Base-by-base conservation (phyloP, 2,797 vertebrate species). In the Lutjanus argentimaculatus region DNA sequence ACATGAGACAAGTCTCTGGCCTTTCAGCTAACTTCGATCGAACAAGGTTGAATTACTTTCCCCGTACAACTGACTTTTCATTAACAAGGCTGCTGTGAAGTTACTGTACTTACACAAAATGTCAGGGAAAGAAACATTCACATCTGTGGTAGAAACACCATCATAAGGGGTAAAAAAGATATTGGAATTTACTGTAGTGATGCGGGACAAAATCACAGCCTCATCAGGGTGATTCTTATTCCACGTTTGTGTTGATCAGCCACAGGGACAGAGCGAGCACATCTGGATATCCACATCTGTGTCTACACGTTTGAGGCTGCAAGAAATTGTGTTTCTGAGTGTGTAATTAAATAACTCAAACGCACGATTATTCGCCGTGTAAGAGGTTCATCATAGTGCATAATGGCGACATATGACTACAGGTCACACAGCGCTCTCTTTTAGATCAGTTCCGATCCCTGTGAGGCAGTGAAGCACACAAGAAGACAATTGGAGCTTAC, bases 341-440 rank as follows among this genome's bases (percentile, higher is more conserved):
- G 82, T 75, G 80, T 77, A 74, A 89, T 90, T 77, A 90, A 89
- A 90, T 61, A 64, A 57, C 87, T 82, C 58, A 80, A 85, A 90
- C 75, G 70, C 75, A 67, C n/a, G 58, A 80, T 74, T 75, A 67
- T 75, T 79, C 79, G 55, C 69, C 43, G 78, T 56, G 65, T 66
- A 78, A 85, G 58, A 57, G 70, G 87, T 69, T 85, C 65, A 84
- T 77, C 53, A 58, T 59, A n/a, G 75, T 67, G 51, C 56, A 75
- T 72, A 76, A 76, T 57, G 67, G 48, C n/a, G 43, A 84, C 80
- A 87, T 80, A 86, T 85, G 80, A 85, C 76, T 82, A 66, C 15
- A 62, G 84, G 84, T 86, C 86, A 92, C 48, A 22, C 69, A 72
- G 72, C 7, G 6, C 64, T 79, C 80, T 67, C 77, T 81, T 73